These are phyloP conservation scores for Mythimna lalbum DNA, from an alignment of 2,888 invertebrate species.

Conservation along the genomic window DNA sequence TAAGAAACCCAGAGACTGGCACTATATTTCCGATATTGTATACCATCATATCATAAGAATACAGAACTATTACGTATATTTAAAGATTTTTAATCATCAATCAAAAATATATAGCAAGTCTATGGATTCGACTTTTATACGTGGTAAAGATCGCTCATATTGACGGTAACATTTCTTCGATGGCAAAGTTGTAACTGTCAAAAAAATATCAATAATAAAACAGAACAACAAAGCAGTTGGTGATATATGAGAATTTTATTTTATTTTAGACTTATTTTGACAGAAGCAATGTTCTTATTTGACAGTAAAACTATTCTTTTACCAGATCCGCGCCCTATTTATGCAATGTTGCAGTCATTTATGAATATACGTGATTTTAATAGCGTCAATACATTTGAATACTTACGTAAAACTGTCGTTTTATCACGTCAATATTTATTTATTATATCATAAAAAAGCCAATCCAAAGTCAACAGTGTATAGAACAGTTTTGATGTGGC, in stretches of 20 bases:
- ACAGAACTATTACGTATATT: slow-evolving; percentile 4
- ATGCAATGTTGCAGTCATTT: background rate
- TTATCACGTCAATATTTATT: slow-evolving; percentile 6
- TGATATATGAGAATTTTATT: background rate
- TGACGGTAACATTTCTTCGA: background rate
- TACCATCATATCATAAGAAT: background rate
- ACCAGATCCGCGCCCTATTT: background rate
- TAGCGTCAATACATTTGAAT: background rate
- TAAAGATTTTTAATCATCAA: background rate
- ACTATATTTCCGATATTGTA: slow-evolving; percentile 17
- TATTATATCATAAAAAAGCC: background rate
- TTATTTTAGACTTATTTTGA: slow-evolving; percentile 24
- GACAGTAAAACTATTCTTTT: background rate
- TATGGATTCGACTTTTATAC: background rate
- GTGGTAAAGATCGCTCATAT: background rate
- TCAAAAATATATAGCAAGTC: background rate
- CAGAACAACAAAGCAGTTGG: no score
- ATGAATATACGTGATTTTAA: background rate
- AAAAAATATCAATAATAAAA: background rate
- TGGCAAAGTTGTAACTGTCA: background rate
- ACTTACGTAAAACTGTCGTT: slow-evolving; percentile 2
- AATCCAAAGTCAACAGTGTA: slow-evolving; percentile 1
- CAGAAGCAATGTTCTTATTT: background rate
- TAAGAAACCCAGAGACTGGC: slow-evolving; percentile 16
- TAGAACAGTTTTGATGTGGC: background rate